Base-by-base conservation (phyloP, 2,888 invertebrate species). In the Eulithis testata region DNA sequence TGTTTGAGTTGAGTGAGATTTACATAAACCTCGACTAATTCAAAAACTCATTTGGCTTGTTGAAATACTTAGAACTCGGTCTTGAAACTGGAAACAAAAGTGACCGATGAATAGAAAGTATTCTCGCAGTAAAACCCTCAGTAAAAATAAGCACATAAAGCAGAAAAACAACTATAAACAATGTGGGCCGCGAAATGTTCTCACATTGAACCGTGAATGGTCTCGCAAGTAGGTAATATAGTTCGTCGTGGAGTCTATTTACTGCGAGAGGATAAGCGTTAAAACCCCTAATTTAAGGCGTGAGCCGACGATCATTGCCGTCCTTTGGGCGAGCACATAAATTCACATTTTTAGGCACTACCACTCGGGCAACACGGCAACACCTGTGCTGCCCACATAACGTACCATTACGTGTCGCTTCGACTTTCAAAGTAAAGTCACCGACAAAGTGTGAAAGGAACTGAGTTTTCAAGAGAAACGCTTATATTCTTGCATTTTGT, bases 201-300 rank as follows among this genome's bases (percentile, higher is more conserved):
- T 72, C 75, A 73, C 74, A 78, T 79, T 79, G 79, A 76, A 77
- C 69, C 71, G 76, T 72, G 79, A 79, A 83, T 77, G 80, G 81
- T 73, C 82, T 82, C 82, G 75, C 80, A 82, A 82, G 84, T 59
- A 59, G 59, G 59, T 85, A 84, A 86, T 86, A 86, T 86, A 88
- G 86, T 87, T 85, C 81, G 83, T 82, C 80, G 80, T 79, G 76
- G 81, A 84, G 86, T 87, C 82, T 90, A 89, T 90, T 90, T 89
- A 90, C 89, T 85, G 85, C 81, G 80, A 82, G 86, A 82, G 89
- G 89, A 90, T 89, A 84, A 89, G 84, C 89, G 89, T 88, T 88
- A 90, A 91, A 88, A 87, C 89, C 85, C 87, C 88, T 89, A 91
- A 91, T 91, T 91, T 91, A 91, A 88, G 89, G 87, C 85, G 85